Evolutionary conservation across 2,113 vertebrate species (phyloP).

Genomic region (Dasyornis broadbenti): DNA sequence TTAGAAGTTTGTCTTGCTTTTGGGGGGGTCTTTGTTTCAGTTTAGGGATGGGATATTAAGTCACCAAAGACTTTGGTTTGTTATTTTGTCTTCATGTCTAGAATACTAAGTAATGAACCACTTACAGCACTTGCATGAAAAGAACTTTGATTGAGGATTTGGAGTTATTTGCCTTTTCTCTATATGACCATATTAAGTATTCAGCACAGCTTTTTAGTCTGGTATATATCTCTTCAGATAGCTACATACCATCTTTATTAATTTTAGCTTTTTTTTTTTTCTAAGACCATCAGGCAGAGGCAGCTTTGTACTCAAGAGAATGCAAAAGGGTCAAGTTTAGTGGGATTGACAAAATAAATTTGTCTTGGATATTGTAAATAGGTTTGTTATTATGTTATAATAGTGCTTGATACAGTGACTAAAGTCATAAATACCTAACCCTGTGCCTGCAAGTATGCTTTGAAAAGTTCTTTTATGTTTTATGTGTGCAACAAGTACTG

Average conservation of each 20-base stretch:
- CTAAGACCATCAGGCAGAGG: not conserved
- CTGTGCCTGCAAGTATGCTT: not conserved
- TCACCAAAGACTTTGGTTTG: conserved; percentile 9
- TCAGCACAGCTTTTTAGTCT: not conserved
- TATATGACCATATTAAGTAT: not conserved
- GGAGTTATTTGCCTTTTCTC: conserved; percentile 21
- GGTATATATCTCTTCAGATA: not conserved
- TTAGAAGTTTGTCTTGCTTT: conserved; percentile 5
- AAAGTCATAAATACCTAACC: not conserved
- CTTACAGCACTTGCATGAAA: not conserved
- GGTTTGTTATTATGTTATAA: not conserved
- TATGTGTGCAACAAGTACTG: not conserved
- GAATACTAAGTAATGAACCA: conserved; percentile 12
- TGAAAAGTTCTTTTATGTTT: not conserved
- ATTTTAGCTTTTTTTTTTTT: not conserved
- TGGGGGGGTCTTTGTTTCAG: not conserved
- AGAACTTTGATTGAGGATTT: not conserved
- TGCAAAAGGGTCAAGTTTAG: not conserved
- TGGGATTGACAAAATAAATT: not conserved
- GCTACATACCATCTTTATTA: not conserved
- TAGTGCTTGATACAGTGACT: not conserved
- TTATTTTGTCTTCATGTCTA: conserved; percentile 9
- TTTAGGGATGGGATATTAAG: not conserved
- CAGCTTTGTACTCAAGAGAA: not conserved
- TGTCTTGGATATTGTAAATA: not conserved